Percentiles rank a stretch among this genome's conserved stretches.
phyloP scores from a whole-genome alignment of 2,113 vertebrate species.

The Hippocampus zosterae region DNA sequence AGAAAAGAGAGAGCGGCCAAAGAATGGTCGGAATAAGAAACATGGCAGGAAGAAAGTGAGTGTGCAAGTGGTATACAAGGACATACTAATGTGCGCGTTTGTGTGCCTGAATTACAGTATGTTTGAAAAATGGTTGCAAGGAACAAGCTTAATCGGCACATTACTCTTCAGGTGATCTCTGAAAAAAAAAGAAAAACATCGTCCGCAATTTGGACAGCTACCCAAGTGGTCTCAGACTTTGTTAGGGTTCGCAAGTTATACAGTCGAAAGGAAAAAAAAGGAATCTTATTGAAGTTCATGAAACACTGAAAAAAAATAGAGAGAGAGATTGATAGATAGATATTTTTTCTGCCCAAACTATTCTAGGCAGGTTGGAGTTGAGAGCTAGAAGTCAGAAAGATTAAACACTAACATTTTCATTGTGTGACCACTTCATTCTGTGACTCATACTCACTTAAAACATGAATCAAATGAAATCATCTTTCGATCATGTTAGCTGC shows the following conservation, averaged over 20 bases:
- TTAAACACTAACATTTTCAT: too few relatives aligned
- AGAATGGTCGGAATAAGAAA: slow-evolving; percentile 28
- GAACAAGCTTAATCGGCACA: not conserved
- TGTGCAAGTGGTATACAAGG: not conserved
- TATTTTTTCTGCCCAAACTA: too few relatives aligned
- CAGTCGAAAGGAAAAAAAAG: too few relatives aligned
- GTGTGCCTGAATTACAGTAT: not conserved
- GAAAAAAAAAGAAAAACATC: not conserved
- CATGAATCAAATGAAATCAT: too few relatives aligned
- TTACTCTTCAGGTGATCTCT: not conserved
- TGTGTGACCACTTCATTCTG: too few relatives aligned
- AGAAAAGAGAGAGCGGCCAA: slow-evolving; percentile 42
- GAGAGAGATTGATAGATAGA: too few relatives aligned
- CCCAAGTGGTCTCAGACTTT: not conserved
- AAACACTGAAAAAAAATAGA: too few relatives aligned
- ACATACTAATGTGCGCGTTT: not conserved
- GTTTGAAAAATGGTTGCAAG: not conserved
- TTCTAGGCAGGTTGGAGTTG: too few relatives aligned
- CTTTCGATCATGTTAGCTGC: too few relatives aligned
- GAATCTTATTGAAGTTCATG: too few relatives aligned
- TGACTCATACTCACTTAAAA: too few relatives aligned
- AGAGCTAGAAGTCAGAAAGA: too few relatives aligned
- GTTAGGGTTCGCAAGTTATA: not conserved
- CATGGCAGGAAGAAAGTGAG: not conserved
- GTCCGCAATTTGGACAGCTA: not conserved